Evolutionary conservation across 2,888 invertebrate genomes (phyloP).

Genomic region (Lithophane semibrunnea): DNA sequence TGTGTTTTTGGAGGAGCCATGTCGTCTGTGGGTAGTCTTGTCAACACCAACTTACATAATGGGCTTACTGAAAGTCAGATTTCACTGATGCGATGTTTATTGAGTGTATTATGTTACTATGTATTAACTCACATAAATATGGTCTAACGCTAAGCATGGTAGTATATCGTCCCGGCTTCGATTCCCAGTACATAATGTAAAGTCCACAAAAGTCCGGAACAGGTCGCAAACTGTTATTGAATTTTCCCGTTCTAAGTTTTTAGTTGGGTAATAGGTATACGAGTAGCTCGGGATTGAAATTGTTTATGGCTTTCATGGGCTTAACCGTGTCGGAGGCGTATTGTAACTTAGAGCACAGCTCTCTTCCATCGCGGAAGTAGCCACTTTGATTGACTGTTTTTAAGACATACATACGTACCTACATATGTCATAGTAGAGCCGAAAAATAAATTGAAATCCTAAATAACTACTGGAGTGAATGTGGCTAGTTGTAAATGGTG

Average conservation of each 20-base stretch:
- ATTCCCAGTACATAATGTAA: constrained; percentile 11
- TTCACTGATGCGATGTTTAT: background rate
- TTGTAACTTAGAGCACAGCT: background rate
- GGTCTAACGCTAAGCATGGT: background rate
- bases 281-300: background rate
- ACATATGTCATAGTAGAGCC: too few relatives aligned
- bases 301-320: constrained; percentile 1
- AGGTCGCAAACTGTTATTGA: constrained; percentile 27
- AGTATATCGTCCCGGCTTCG: background rate
- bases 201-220: constrained; percentile 21
- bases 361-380: too few relatives aligned
- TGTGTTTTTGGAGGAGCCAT: background rate
- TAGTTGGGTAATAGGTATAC: background rate
- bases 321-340: background rate
- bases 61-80: background rate
- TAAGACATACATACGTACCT: background rate
- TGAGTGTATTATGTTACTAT: too few relatives aligned
- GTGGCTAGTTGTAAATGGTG: constrained; percentile 20
- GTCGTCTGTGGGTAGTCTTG: background rate
- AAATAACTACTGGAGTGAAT: constrained; percentile 12
- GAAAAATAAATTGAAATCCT: background rate
- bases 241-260: constrained; percentile 25
- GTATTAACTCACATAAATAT: background rate
- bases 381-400: background rate
- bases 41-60: background rate